Evolutionary conservation across 2,797 vertebrate genomes (phyloP).

Genomic region (Macropodus opercularis): DNA sequence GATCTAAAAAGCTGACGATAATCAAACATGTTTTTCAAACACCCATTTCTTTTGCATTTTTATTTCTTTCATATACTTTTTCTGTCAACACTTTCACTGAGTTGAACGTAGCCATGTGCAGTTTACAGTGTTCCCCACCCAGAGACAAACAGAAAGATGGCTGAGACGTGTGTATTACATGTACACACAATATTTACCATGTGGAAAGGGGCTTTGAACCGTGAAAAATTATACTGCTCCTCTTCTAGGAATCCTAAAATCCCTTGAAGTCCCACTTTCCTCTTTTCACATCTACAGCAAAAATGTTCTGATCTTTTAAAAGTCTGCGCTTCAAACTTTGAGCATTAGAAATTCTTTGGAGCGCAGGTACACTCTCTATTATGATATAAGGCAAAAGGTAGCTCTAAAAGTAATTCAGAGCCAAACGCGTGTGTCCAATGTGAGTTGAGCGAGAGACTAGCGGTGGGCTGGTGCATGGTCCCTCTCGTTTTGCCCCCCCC

Average conservation of each 20-base stretch:
- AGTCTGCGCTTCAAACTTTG: slow-evolving; percentile 26
- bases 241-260: slow-evolving; percentile 10
- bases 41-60: slow-evolving; percentile 14
- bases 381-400: slow-evolving; percentile 36
- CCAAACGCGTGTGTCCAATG: slow-evolving; percentile 52
- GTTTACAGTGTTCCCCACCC: slow-evolving; percentile 11
- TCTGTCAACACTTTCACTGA: slow-evolving; percentile 29
- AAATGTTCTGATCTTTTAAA: slow-evolving; percentile 35
- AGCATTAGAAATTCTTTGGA: slow-evolving; percentile 24
- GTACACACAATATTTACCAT: not conserved
- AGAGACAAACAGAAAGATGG: slow-evolving; percentile 24
- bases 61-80: slow-evolving; percentile 39
- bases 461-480: slow-evolving; percentile 20
- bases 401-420: slow-evolving; percentile 46
- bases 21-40: slow-evolving; percentile 15
- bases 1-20: no score
- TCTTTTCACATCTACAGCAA: slow-evolving; percentile 14
- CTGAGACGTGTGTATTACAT: slow-evolving; percentile 2
- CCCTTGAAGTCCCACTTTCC: not conserved
- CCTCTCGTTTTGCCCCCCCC: slow-evolving; percentile 38
- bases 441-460: slow-evolving; percentile 34
- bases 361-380: slow-evolving; percentile 16
- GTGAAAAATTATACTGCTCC: slow-evolving; percentile 13
- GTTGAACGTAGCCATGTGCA: slow-evolving; percentile 30
- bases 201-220: slow-evolving; percentile 6